These are phyloP conservation scores for Oryzias melastigma DNA, from an alignment of 2,113 vertebrate genomes.

Conservation along the genomic window DNA sequence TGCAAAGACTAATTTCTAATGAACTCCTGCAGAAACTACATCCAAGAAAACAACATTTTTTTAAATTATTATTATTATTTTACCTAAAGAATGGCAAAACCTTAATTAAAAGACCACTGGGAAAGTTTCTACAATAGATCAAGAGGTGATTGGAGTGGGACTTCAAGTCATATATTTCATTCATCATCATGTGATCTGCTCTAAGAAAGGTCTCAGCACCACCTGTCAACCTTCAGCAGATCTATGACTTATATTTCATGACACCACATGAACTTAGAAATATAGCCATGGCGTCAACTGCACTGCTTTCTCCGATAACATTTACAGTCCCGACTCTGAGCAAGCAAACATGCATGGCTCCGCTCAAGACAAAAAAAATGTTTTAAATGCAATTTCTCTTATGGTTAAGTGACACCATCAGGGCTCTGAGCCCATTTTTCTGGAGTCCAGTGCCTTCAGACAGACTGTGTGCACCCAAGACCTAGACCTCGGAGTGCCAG, in stretches of 20 bases:
- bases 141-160: background rate
- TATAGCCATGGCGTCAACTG: constrained; percentile 48
- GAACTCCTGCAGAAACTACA: too few relatives aligned
- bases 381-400: constrained; percentile 53
- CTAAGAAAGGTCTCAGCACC: constrained; percentile 37
- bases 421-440: constrained; percentile 48
- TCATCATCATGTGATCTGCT: constrained; percentile 39
- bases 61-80: too few relatives aligned
- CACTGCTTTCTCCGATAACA: background rate
- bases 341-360: constrained; percentile 32
- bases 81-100: too few relatives aligned
- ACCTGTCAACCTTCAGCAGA: constrained; percentile 48
- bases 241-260: constrained; percentile 47
- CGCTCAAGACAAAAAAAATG: constrained; percentile 20
- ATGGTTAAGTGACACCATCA: constrained; percentile 35
- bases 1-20: too few relatives aligned
- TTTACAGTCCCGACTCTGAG: constrained; percentile 17
- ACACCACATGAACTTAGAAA: constrained; percentile 36
- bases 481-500: constrained; percentile 36
- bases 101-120: too few relatives aligned
- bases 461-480: constrained; percentile 37
- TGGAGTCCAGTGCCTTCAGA: constrained; percentile 36
- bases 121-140: too few relatives aligned
- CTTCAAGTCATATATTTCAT: constrained; percentile 18
- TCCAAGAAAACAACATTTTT: too few relatives aligned